These are phyloP conservation scores for Champsocephalus esox DNA, from an alignment of 2,797 vertebrate genomes.

Conservation along the genomic window DNA sequence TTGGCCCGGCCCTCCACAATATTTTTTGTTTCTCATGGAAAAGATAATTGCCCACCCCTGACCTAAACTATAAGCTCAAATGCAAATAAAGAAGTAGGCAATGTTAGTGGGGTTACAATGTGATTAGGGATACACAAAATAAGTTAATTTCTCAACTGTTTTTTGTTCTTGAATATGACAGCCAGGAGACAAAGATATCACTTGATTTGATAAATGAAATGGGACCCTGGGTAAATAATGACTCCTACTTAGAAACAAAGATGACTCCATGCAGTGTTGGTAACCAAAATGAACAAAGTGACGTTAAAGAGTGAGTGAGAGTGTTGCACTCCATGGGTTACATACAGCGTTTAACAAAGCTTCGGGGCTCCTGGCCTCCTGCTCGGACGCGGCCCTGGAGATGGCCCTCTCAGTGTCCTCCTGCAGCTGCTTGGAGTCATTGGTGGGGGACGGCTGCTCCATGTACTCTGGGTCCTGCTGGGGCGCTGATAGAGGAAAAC, in stretches of 20 bases:
- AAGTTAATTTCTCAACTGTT: too few species aligned
- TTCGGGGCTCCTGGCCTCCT: slow-evolving; percentile 92
- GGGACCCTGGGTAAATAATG: background rate
- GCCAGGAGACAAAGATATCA: too few species aligned
- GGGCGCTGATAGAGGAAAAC: slow-evolving; percentile 75
- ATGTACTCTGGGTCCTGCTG: slow-evolving; percentile 95
- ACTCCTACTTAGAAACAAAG: background rate
- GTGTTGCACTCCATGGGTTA: slow-evolving; percentile 40
- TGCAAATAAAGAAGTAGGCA: background rate
- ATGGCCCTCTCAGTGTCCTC: slow-evolving; percentile 94
- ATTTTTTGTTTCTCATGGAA: too few species aligned
- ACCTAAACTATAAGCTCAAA: background rate
- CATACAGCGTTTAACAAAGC: slow-evolving; percentile 91
- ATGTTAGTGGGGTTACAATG: too few species aligned
- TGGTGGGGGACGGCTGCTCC: slow-evolving; percentile 93
- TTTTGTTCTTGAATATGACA: too few species aligned
- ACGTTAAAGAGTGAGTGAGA: background rate
- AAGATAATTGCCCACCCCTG: too few species aligned
- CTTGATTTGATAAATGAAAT: background rate
- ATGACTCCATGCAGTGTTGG: background rate
- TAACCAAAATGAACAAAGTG: background rate
- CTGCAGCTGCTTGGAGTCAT: slow-evolving; percentile 92
- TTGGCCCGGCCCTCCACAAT: too few species aligned
- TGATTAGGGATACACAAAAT: too few species aligned
- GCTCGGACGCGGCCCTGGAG: slow-evolving; percentile 90